Conservation (phyloP, 2,888 invertebrate species). For the Sepioteuthis lessoniana region DNA sequence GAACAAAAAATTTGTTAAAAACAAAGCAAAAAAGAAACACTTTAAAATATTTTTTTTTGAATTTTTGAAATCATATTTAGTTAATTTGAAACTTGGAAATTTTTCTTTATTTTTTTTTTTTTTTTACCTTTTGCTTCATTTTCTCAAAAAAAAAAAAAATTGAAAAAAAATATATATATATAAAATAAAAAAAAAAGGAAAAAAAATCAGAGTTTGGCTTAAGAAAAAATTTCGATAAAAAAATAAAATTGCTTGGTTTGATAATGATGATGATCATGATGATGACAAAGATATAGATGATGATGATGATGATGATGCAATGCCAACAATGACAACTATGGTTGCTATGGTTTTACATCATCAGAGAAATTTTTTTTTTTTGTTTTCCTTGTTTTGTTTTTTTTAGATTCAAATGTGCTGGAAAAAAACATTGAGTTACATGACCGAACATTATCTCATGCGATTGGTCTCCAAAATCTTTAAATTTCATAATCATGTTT, state of each 20-base stretch:
- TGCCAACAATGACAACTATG: background rate
- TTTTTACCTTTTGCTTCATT: background rate
- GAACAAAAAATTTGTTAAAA: background rate
- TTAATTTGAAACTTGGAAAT: background rate
- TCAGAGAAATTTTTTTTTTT: background rate
- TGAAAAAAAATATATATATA: background rate
- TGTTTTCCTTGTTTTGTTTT: too few species aligned
- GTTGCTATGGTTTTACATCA: background rate
- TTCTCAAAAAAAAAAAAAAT: background rate
- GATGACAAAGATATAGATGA: too few species aligned
- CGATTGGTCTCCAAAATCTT: too few species aligned
- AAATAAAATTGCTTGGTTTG: slow-evolving; percentile 8
- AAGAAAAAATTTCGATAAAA: background rate
- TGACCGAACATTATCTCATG: background rate
- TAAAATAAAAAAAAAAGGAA: background rate
- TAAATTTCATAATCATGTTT: too few species aligned
- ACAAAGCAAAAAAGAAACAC: background rate
- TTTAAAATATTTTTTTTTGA: background rate
- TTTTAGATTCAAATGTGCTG: background rate
- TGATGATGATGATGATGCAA: too few species aligned
- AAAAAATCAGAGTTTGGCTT: background rate
- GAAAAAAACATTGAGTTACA: background rate
- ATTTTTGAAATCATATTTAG: background rate
- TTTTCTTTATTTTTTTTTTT: too few species aligned
- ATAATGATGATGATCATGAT: background rate